phyloP scores from a whole-genome alignment of 2,888 invertebrate genomes.

The Fissipunctia ypsillon region DNA sequence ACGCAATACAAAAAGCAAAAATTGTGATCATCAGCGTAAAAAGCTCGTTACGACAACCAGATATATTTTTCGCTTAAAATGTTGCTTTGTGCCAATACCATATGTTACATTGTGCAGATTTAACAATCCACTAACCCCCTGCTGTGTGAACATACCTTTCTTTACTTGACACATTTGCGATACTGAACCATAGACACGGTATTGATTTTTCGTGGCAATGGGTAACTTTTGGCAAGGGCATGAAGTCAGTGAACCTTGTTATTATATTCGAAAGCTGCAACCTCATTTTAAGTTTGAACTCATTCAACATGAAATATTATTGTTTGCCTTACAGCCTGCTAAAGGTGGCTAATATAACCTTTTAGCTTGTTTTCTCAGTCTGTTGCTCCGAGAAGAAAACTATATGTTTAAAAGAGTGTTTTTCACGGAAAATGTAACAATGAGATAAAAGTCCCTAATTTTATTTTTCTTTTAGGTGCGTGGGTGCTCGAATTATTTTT shows the following conservation, averaged over 20 bases:
- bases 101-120: conserved; percentile 16
- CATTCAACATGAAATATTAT: conserved; percentile 13
- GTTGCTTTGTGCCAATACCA: background rate
- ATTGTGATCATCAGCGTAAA: conserved; percentile 11
- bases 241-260: conserved; percentile 51
- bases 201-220: conserved; percentile 59
- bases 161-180: conserved; percentile 39
- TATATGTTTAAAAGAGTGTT: background rate
- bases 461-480: background rate
- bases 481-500: background rate
- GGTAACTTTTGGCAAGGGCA: conserved; percentile 58
- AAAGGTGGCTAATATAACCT: background rate
- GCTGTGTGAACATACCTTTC: conserved; percentile 8
- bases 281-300: conserved; percentile 45
- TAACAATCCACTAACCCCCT: background rate
- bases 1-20: background rate
- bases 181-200: conserved; percentile 49
- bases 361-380: conserved; percentile 13
- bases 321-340: background rate
- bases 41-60: background rate
- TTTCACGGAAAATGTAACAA: background rate
- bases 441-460: background rate
- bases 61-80: background rate
- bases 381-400: background rate
- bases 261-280: conserved; percentile 30